phyloP scores from a whole-genome alignment of 2,113 vertebrate species.

The Typhlomys cinereus region DNA sequence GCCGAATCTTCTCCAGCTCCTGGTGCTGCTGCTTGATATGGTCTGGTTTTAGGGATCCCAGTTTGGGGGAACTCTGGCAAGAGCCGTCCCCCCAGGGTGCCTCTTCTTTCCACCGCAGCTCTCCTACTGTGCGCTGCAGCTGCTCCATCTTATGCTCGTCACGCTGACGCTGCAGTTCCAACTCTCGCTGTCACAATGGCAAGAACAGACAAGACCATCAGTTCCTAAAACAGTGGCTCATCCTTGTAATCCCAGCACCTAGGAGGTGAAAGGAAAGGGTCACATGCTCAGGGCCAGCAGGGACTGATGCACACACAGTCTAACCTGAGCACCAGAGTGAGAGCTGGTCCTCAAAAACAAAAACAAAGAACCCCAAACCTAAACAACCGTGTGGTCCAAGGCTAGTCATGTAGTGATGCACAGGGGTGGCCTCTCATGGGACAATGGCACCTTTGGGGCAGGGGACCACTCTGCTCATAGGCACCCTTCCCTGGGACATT shows the following conservation, averaged over 20 bases:
- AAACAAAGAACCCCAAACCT: background rate
- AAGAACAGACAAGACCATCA: background rate
- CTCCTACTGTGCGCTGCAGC: conserved; percentile 87
- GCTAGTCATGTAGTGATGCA: accelerated
- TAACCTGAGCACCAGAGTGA: background rate
- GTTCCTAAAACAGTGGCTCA: background rate
- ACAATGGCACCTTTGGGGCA: background rate
- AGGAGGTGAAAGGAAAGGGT: background rate
- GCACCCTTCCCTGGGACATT: accelerated
- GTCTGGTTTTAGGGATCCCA: background rate
- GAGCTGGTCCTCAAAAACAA: background rate
- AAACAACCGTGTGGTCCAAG: background rate
- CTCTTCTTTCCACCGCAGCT: conserved; percentile 84
- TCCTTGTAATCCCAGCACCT: background rate
- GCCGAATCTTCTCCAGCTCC: conserved; percentile 83
- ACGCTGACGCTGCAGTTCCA: conserved; percentile 88
- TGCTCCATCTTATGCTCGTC: conserved; percentile 90
- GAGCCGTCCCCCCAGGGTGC: background rate
- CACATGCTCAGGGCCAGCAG: background rate
- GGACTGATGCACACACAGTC: too few species aligned
- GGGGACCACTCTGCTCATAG: background rate
- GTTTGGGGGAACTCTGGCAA: background rate
- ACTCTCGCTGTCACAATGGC: conserved; percentile 82
- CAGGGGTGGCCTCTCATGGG: background rate
- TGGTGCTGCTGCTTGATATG: conserved; percentile 66